phyloP scores from a whole-genome alignment of 2,888 invertebrate genomes.

The Schizaphis graminum region DNA sequence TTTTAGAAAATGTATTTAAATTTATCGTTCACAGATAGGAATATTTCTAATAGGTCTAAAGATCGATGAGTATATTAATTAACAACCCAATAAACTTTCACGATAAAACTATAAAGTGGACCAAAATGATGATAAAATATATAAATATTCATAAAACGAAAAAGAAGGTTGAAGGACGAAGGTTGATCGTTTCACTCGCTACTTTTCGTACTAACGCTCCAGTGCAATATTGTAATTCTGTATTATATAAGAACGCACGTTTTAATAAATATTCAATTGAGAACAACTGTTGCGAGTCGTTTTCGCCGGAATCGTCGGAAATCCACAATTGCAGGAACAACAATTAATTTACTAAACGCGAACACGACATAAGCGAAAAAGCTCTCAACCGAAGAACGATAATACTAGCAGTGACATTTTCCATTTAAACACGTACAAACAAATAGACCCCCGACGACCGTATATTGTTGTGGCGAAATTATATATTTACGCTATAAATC shows the following conservation, averaged over 20 bases:
- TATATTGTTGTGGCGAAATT: not conserved
- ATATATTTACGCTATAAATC: not conserved
- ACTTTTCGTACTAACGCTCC: not conserved
- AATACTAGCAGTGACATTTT: conserved; percentile 3
- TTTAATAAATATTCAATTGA: not conserved
- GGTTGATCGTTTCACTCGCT: not conserved
- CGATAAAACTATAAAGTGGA: not conserved
- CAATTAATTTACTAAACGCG: not conserved
- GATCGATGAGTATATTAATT: not conserved
- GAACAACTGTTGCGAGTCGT: not conserved
- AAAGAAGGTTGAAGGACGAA: not conserved
- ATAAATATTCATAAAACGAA: not conserved
- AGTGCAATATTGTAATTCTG: not conserved
- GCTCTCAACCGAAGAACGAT: not conserved
- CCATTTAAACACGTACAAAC: conserved; percentile 22
- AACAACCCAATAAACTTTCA: not conserved
- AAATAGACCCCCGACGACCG: not conserved
- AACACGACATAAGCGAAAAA: not conserved
- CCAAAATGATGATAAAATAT: not conserved
- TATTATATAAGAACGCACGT: not conserved
- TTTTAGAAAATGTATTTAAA: not conserved
- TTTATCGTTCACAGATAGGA: not conserved
- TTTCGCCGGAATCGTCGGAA: not conserved
- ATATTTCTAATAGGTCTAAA: not conserved
- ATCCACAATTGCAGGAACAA: not conserved